phyloP scores from a whole-genome alignment of 2,113 vertebrate genomes.

The Toxostoma redivivum region DNA sequence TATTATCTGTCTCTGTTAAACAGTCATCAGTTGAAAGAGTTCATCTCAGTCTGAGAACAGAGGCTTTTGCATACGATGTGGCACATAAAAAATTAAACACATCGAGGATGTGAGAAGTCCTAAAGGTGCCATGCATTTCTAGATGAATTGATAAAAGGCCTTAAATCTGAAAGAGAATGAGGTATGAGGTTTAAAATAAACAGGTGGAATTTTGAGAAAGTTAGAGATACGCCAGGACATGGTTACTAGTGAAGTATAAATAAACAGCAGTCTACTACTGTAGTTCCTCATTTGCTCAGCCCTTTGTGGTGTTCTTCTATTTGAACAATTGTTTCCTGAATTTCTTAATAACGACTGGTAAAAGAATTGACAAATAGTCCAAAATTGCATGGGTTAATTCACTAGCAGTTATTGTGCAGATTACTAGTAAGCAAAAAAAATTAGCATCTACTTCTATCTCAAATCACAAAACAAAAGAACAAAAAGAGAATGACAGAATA shows the following conservation, averaged over 20 bases:
- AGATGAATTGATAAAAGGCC: conserved; percentile 69
- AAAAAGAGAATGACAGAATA: conserved; percentile 29
- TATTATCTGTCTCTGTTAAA: conserved; percentile 14
- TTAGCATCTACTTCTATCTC: conserved; percentile 49
- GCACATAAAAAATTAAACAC: conserved; percentile 63
- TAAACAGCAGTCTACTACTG: not conserved
- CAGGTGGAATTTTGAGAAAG: conserved; percentile 41
- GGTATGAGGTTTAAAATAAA: conserved; percentile 67
- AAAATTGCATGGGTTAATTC: conserved; percentile 60
- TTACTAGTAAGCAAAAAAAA: conserved; percentile 66
- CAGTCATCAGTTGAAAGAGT: conserved; percentile 22
- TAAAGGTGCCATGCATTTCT: conserved; percentile 55
- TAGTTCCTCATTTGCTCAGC: not conserved
- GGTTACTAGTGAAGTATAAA: conserved; percentile 26
- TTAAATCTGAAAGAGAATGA: conserved; percentile 69
- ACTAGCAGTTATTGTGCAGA: conserved; percentile 39
- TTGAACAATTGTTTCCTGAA: conserved; percentile 65
- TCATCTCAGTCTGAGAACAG: not conserved
- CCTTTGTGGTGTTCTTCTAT: conserved; percentile 6
- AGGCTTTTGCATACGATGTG: not conserved
- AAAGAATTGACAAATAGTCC: conserved; percentile 50
- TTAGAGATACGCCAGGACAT: not conserved
- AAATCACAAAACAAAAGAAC: conserved; percentile 42
- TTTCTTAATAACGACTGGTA: conserved; percentile 44
- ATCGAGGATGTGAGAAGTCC: conserved; percentile 48